These are phyloP conservation scores for Ametastegia equiseti DNA, from an alignment of 2,888 invertebrate genomes.

Conservation along the genomic window DNA sequence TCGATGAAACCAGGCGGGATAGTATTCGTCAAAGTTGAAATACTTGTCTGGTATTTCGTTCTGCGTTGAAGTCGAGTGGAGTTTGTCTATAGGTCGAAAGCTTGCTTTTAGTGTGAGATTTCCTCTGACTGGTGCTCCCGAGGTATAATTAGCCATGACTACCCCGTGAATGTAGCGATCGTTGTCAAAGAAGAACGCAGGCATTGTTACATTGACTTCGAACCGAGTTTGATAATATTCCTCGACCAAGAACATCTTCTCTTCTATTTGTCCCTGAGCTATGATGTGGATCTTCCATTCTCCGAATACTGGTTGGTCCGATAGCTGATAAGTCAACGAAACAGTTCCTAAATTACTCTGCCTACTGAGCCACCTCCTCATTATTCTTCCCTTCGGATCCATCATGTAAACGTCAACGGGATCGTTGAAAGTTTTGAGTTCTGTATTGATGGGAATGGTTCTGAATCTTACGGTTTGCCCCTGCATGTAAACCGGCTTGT, in stretches of 20 bases:
- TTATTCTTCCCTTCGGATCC: conserved; percentile 91
- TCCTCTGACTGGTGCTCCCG: conserved; percentile 92
- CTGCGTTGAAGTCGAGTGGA: conserved; percentile 48
- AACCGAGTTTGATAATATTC: conserved; percentile 97
- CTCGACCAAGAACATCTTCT: conserved; percentile 91
- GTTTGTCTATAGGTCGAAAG: conserved; percentile 81
- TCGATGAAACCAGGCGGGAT: conserved; percentile 88
- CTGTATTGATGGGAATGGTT: conserved; percentile 94
- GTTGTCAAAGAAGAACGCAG: conserved; percentile 94
- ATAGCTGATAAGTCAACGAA: conserved; percentile 92
- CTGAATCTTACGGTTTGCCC: conserved; percentile 92
- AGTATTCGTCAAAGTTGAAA: conserved; percentile 88
- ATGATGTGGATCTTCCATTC: conserved; percentile 94
- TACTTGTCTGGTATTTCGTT: conserved; percentile 82
- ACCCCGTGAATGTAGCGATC: conserved; percentile 90
- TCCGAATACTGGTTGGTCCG: conserved; percentile 95
- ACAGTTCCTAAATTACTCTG: conserved; percentile 94
- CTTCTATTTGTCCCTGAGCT: conserved; percentile 93
- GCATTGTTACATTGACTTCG: conserved; percentile 97
- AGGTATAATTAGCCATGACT: conserved; percentile 96
- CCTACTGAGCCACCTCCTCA: conserved; percentile 95
- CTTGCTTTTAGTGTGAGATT: conserved; percentile 92
- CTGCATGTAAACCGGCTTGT: conserved; percentile 97
- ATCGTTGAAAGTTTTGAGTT: conserved; percentile 92
- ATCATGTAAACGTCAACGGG: conserved; percentile 95